Base-by-base conservation (phyloP, 2,113 vertebrate genomes). In the Macrotus californicus region DNA sequence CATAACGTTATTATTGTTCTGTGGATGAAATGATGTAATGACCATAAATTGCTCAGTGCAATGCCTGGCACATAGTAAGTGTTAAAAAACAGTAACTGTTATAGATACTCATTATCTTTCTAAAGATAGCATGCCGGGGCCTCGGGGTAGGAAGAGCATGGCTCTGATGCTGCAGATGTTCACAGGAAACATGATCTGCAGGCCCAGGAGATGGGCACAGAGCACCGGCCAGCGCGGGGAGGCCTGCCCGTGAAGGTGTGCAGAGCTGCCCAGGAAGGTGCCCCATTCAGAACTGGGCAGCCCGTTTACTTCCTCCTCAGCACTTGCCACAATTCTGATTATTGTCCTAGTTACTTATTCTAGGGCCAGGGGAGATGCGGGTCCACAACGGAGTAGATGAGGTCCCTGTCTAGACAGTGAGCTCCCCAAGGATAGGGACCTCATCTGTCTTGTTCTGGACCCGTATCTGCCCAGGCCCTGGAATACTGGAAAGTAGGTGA, bases 71-170 rank as follows among this genome's bases (percentile, higher is more conserved):
- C 94, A 80, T 79, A 91, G 86, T 92, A 96, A 96, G 92, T 87
- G 91, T 89, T 96, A 88, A 93, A 94, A 96, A 93, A 66, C 95
- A 95, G 96, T 79, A 79, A 75, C 96, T 96, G 82, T 69, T 94
- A 61, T 36, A 94, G 96, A 96, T 95, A 90, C 94, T 97, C 91
- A 86, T 93, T 93, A 96, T 93, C 86, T 96, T 95, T 96, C 96
- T 87, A 95, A 96, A 96, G 91, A 96, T 94, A 96, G 96, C 54
- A 4, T 91, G n/a, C 4, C 77, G 46, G 93, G 82, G 73, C 66
- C 89, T 95, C 0, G 2, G 86, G 87, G 39, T 90, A 85, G 73
- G 77, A 77, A 91, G 69, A 89, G 50, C 82, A 64, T 86, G 91
- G 93, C 86, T 91, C 93, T 52, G 69, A 84, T 83, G 82, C 59